These are phyloP conservation scores for Gryllus bimaculatus DNA, from an alignment of 1,140 invertebrate species.

Conservation along the genomic window DNA sequence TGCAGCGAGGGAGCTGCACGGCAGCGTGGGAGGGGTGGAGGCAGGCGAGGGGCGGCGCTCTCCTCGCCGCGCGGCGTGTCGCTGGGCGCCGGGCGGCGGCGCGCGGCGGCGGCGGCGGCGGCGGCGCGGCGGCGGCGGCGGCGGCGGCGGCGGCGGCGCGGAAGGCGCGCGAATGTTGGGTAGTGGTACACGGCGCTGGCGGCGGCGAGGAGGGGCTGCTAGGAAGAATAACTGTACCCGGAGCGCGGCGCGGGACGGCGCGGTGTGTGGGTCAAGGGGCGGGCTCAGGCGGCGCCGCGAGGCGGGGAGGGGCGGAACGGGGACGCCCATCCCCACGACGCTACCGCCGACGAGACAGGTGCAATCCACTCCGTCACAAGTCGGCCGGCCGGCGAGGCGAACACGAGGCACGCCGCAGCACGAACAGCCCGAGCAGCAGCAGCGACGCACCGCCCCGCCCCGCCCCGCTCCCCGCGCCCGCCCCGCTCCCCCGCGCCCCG, in stretches of 20 bases:
- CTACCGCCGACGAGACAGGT: background rate
- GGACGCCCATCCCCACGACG: background rate
- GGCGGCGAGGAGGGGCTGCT: background rate
- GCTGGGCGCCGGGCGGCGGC: too few species aligned
- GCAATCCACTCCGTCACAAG: background rate
- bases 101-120: too few species aligned
- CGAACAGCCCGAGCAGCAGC: background rate
- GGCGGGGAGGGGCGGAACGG: background rate
- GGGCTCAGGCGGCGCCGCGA: background rate
- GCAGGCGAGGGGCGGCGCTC: background rate
- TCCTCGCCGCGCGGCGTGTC: too few species aligned
- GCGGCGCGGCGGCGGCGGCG: too few species aligned
- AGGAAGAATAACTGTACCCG: slow-evolving; percentile 1
- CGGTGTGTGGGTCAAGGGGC: slow-evolving; percentile 1
- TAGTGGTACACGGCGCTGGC: background rate
- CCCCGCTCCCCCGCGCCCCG: too few species aligned
- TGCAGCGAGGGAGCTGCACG: too few species aligned
- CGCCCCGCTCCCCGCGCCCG: too few species aligned
- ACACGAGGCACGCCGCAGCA: background rate
- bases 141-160: too few species aligned
- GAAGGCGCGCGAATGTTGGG: background rate
- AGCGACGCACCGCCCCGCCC: background rate
- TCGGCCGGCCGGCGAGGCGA: background rate
- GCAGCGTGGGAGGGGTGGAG: too few species aligned
- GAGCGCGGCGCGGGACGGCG: background rate